phyloP scores from a whole-genome alignment of 1,140 invertebrate species.

The Hormaphis cornu region DNA sequence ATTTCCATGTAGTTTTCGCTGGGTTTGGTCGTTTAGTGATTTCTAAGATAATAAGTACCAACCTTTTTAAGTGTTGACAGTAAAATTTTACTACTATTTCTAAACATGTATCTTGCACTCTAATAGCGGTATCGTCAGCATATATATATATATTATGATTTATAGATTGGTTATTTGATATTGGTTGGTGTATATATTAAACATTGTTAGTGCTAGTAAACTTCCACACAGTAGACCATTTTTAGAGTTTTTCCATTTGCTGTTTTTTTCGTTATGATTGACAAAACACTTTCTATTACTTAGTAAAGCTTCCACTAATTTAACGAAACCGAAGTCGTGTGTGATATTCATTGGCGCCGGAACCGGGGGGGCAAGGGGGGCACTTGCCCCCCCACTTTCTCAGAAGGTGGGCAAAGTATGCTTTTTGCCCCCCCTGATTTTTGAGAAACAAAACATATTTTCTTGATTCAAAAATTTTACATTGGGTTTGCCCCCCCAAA shows the following conservation, averaged over 20 bases:
- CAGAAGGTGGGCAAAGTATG: too few species aligned
- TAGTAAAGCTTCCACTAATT: not conserved
- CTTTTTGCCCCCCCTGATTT: too few species aligned
- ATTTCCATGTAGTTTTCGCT: too few species aligned
- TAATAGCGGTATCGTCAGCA: slow-evolving; percentile 16
- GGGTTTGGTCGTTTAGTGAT: not conserved
- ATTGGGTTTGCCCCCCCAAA: too few species aligned
- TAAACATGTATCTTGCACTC: not conserved
- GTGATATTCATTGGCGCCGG: too few species aligned
- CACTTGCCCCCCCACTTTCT: too few species aligned
- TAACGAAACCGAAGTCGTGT: not conserved
- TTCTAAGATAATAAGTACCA: not conserved
- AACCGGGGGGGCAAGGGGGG: too few species aligned
- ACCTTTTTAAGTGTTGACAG: not conserved
- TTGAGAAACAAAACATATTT: too few species aligned
- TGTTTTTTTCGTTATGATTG: not conserved
- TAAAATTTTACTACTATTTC: slow-evolving; percentile 4
- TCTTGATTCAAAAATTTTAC: too few species aligned
- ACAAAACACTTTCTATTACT: not conserved
- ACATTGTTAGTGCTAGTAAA: slow-evolving; percentile 19
- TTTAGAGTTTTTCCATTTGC: not conserved
- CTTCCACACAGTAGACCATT: slow-evolving; percentile 8
- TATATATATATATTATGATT: slow-evolving; percentile 26
- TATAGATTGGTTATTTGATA: not conserved
- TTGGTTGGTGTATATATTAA: slow-evolving; percentile 37